Evolutionary conservation across 1,140 invertebrate genomes (phyloP).

Genomic region (Lepidurus couesii): DNA sequence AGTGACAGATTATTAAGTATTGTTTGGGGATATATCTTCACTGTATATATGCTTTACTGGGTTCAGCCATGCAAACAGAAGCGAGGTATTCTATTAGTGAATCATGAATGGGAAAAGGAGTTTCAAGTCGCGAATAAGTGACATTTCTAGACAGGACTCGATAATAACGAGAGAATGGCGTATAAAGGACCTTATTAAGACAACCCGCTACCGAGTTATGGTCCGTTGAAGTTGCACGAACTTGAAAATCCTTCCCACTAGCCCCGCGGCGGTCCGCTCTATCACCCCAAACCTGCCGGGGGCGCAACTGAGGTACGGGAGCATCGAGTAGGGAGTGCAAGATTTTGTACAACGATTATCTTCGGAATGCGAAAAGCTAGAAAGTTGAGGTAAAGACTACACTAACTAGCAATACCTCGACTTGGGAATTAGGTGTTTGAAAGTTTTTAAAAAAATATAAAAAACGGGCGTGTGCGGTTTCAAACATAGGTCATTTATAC

Average conservation of each 20-base stretch:
- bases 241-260: neutral
- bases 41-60: neutral
- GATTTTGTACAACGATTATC: neutral
- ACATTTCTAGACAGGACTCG: neutral
- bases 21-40: neutral
- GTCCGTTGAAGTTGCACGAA: neutral
- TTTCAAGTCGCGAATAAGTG: neutral
- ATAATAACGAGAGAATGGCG: neutral
- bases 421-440: neutral
- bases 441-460: neutral
- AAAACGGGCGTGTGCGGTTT: too few relatives aligned
- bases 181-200: neutral
- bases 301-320: neutral
- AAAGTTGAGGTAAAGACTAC: neutral
- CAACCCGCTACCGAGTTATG: neutral
- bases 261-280: neutral
- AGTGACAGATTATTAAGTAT: neutral
- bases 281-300: neutral
- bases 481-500: neutral
- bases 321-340: neutral
- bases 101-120: neutral
- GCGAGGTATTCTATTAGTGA: neutral
- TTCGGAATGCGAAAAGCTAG: neutral
- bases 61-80: neutral
- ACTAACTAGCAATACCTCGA: neutral